phyloP scores from a whole-genome alignment of 2,113 vertebrate genomes.

The Meleagris gallopavo region DNA sequence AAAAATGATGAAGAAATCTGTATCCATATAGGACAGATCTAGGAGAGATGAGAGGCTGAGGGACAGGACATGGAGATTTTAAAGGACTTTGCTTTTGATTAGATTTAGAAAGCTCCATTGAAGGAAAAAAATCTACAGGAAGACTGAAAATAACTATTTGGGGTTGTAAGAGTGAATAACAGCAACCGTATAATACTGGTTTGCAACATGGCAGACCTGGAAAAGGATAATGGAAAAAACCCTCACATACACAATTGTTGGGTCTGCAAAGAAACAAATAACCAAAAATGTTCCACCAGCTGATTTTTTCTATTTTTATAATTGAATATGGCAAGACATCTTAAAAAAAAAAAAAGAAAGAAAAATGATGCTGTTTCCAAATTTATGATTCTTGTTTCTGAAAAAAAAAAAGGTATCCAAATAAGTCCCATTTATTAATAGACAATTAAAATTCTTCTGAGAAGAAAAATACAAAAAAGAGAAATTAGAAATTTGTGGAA shows the following conservation, averaged over 20 bases:
- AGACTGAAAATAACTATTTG: neutral
- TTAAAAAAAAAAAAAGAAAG: neutral
- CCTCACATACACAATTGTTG: accelerated
- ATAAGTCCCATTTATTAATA: neutral
- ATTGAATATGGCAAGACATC: neutral
- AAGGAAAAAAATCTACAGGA: neutral
- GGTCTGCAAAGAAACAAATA: neutral
- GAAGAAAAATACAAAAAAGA: neutral
- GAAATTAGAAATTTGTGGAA: neutral
- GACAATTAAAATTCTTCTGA: neutral
- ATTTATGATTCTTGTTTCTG: neutral
- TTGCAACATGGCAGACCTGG: neutral
- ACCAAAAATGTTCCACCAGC: neutral
- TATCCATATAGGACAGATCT: neutral
- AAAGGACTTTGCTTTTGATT: neutral
- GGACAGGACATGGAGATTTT: neutral
- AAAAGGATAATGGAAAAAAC: neutral
- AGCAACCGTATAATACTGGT: neutral
- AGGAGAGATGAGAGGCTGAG: neutral
- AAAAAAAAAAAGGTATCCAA: neutral
- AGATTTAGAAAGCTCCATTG: neutral
- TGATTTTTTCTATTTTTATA: neutral
- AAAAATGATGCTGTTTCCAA: neutral
- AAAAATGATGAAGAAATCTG: neutral
- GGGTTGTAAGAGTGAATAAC: neutral